Evolutionary conservation across 1,140 invertebrate genomes (phyloP).

Genomic region (Formica exsecta): DNA sequence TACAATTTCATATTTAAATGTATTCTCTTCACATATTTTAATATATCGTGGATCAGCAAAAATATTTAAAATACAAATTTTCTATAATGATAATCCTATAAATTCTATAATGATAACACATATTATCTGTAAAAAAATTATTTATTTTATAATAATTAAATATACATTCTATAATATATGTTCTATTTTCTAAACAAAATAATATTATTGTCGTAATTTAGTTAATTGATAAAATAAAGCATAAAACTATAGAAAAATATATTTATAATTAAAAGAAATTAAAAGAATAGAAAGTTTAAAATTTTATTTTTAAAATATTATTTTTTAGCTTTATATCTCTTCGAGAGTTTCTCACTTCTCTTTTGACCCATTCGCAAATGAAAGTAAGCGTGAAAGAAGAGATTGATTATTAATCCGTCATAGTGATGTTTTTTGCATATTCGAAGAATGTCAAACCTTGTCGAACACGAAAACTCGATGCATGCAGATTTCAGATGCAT

Average conservation of each 20-base stretch:
- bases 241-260: neutral
- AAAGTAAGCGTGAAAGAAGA: neutral
- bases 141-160: neutral
- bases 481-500: constrained; percentile 1
- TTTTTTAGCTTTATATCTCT: neutral
- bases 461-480: constrained; percentile 11
- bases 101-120: neutral
- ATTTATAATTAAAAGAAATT: neutral
- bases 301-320: neutral
- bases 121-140: no score
- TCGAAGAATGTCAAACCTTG: neutral
- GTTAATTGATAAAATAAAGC: neutral
- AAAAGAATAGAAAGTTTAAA: neutral
- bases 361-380: neutral
- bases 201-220: neutral
- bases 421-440: neutral
- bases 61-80: neutral
- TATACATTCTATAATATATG: neutral
- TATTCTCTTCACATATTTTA: neutral
- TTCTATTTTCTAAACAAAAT: neutral
- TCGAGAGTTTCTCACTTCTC: neutral
- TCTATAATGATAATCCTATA: neutral
- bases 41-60: neutral
- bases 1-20: neutral
- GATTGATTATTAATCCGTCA: neutral